Evolutionary conservation across 2,888 invertebrate genomes (phyloP).

Genomic region (Oscheius onirici): DNA sequence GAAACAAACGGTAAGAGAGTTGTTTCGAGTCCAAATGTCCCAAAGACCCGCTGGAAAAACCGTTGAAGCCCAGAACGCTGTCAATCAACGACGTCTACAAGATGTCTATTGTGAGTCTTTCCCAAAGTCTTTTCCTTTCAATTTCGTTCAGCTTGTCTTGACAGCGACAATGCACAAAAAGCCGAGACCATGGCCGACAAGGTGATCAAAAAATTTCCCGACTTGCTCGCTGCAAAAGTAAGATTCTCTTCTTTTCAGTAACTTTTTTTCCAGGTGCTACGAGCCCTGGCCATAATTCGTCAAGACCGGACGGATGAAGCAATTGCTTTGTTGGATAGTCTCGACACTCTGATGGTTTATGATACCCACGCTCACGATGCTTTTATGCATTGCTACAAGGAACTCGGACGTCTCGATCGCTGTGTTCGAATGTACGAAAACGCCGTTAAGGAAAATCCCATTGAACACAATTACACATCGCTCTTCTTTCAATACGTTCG

Average conservation of each 20-base stretch:
- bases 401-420: constrained; percentile 4
- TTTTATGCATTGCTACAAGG: constrained; percentile 92
- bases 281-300: constrained; percentile 88
- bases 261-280: constrained; percentile 78
- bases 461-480: constrained; percentile 89
- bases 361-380: constrained; percentile 94
- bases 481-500: constrained; percentile 95
- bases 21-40: too few relatives aligned
- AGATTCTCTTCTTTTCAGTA: background rate
- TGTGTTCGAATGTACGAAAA: background rate
- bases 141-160: constrained; percentile 39
- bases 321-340: constrained; percentile 80
- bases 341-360: constrained; percentile 80
- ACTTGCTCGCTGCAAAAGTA: constrained; percentile 85
- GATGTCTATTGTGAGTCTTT: constrained; percentile 16
- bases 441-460: constrained; percentile 80
- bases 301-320: constrained; percentile 87
- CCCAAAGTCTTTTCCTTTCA: background rate
- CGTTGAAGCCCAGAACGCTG: too few relatives aligned
- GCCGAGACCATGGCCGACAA: constrained; percentile 96
- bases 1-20: too few relatives aligned
- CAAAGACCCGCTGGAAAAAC: too few relatives aligned
- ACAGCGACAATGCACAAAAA: constrained; percentile 89
- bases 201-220: constrained; percentile 90
- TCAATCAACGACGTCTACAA: background rate